phyloP scores from a whole-genome alignment of 2,113 vertebrate genomes.

The Sclerurus mexicanus region DNA sequence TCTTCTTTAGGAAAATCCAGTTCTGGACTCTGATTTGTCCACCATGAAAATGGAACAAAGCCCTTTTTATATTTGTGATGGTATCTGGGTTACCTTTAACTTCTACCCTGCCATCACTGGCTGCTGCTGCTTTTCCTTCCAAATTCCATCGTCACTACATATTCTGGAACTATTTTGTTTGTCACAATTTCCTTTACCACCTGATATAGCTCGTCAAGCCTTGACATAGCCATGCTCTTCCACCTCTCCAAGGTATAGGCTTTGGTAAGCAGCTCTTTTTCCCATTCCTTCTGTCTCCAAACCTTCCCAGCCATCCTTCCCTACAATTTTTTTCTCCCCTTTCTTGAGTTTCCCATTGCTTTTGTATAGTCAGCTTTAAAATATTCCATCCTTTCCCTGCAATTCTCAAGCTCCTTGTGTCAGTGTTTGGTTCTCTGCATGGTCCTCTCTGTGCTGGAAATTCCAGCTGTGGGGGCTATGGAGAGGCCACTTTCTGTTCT shows the following conservation, averaged over 20 bases:
- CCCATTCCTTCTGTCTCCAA: not conserved
- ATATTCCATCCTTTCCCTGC: not conserved
- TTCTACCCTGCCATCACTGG: not conserved
- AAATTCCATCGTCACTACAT: not conserved
- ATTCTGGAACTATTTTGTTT: not conserved
- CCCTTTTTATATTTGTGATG: not conserved
- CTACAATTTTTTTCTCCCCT: rapidly evolving
- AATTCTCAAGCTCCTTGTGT: not conserved
- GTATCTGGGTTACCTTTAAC: not conserved
- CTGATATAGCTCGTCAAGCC: not conserved
- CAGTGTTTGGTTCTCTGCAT: rapidly evolving
- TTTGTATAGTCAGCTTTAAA: not conserved
- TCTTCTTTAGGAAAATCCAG: not conserved
- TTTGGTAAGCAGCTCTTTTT: not conserved
- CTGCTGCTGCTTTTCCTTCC: not conserved
- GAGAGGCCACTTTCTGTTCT: not conserved
- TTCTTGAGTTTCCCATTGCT: not conserved
- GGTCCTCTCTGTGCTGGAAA: not conserved
- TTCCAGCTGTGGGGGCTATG: not conserved
- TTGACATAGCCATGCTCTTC: not conserved
- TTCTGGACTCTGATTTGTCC: not conserved
- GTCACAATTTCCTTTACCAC: not conserved
- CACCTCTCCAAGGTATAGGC: not conserved
- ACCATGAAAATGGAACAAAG: not conserved
- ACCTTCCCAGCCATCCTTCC: not conserved